Conservation (phyloP, 2,888 invertebrate species). For the Callosobruchus maculatus region DNA sequence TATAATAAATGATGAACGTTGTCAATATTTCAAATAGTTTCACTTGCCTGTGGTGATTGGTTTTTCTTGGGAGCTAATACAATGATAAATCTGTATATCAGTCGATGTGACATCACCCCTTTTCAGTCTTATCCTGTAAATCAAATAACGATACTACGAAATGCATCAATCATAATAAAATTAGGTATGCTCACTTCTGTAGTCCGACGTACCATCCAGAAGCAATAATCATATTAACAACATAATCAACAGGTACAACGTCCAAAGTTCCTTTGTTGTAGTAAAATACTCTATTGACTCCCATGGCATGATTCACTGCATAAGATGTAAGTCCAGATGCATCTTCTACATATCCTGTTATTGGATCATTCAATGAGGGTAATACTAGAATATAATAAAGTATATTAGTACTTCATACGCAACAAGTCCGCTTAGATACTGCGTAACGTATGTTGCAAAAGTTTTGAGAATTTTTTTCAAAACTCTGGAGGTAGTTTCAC, state of each 20-base stretch:
- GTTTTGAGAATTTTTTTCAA: no score
- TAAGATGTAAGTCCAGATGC: slow-evolving; percentile 27
- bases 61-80: slow-evolving; percentile 21
- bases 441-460: no score
- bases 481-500: no score
- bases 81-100: slow-evolving; percentile 17
- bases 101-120: slow-evolving; percentile 15
- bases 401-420: no score
- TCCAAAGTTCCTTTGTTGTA: slow-evolving; percentile 62
- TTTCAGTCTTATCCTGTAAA: slow-evolving; percentile 14
- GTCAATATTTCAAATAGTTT: no score
- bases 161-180: neutral
- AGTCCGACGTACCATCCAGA: slow-evolving; percentile 39
- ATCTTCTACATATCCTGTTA: slow-evolving; percentile 57
- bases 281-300: slow-evolving; percentile 54
- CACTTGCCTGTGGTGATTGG: slow-evolving; percentile 17
- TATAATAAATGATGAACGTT: no score
- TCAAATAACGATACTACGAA: neutral
- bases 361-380: slow-evolving; percentile 29
- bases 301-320: slow-evolving; percentile 26
- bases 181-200: slow-evolving; percentile 16
- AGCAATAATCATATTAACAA: slow-evolving; percentile 69
- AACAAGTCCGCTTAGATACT: no score
- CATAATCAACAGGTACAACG: slow-evolving; percentile 76
- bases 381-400: slow-evolving; percentile 26